phyloP scores from a whole-genome alignment of 64 coral and sea anemone genomes.

The Trachythela sp. region DNA sequence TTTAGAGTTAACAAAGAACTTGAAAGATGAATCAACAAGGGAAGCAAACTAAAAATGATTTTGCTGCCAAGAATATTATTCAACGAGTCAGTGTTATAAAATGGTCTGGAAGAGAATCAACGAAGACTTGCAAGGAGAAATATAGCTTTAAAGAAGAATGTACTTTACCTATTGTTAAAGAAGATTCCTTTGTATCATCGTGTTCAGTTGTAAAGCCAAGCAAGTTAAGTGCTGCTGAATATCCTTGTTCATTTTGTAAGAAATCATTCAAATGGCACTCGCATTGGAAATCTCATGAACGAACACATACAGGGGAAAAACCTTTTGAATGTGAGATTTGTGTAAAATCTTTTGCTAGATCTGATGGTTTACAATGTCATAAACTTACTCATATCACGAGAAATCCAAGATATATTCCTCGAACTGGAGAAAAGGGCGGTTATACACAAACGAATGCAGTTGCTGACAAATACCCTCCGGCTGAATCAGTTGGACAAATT shows the following conservation, averaged over 20 bases:
- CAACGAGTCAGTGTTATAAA: conserved; percentile 1
- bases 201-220: not conserved
- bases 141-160: not conserved
- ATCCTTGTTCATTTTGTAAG: not conserved
- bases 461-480: not conserved
- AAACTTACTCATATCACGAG: not conserved
- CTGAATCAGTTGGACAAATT: not conserved
- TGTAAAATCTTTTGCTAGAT: not conserved
- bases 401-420: not conserved
- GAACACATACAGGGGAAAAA: not conserved
- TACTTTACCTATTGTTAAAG: not conserved
- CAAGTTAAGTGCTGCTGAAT: not conserved
- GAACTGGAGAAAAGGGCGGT: too few relatives aligned
- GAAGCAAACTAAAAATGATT: not conserved
- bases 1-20: too few relatives aligned
- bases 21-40: too few relatives aligned
- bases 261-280: not conserved
- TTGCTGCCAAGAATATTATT: not conserved
- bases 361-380: not conserved
- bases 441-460: not conserved
- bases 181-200: not conserved
- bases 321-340: not conserved
- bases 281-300: conserved; percentile 3
- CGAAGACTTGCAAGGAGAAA: not conserved
- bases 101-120: not conserved